Conservation (phyloP, 2,113 vertebrate genomes). For the Erythrocercus mccallii region DNA sequence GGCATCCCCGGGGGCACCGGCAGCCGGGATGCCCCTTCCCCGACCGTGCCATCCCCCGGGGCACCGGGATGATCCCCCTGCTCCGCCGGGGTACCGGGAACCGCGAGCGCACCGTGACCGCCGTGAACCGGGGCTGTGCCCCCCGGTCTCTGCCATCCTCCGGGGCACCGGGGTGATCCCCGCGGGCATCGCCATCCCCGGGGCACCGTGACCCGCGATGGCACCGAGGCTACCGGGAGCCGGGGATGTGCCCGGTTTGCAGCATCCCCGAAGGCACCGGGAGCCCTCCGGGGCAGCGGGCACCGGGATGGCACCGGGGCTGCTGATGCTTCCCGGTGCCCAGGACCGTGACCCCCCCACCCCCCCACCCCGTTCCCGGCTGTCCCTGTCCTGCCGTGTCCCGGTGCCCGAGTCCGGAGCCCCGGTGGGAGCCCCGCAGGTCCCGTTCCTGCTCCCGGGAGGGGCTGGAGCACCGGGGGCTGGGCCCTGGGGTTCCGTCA, state of each 20-base stretch:
- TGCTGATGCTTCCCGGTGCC: neutral
- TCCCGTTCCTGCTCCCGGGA: neutral
- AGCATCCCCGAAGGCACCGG: neutral
- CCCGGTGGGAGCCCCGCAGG: neutral
- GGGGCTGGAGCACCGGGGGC: neutral
- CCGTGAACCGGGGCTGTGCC: neutral
- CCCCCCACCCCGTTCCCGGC: neutral
- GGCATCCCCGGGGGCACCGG: neutral
- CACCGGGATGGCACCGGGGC: neutral
- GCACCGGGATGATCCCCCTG: neutral
- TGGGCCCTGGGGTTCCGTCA: rapidly evolving
- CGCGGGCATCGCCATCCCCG: neutral
- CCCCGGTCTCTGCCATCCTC: neutral
- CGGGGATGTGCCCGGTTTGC: neutral
- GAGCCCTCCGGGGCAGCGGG: neutral
- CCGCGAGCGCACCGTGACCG: neutral
- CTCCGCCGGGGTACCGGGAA: neutral
- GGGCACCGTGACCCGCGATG: neutral
- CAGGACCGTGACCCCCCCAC: neutral
- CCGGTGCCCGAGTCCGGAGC: neutral
- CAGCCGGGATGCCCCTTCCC: neutral
- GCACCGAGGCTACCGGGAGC: neutral
- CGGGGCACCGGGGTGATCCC: neutral
- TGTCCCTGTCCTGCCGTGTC: neutral
- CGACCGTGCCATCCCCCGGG: neutral